Percentiles rank a stretch among this genome's conserved stretches.
These are phyloP conservation scores for Hydropsyche betteni DNA, from an alignment of 2,888 invertebrate species.

Conservation along the genomic window DNA sequence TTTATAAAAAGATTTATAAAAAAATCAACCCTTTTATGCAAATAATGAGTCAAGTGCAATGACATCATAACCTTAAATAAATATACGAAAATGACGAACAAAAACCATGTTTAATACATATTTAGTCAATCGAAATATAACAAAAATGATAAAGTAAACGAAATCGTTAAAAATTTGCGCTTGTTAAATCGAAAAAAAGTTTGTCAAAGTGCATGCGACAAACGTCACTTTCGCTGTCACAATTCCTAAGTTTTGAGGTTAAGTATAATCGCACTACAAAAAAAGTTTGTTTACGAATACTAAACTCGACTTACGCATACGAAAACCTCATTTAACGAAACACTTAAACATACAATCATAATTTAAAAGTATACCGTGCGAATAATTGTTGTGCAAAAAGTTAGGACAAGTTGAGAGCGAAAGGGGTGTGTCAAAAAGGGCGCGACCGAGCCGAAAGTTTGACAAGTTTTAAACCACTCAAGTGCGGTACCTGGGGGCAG, in stretches of 20 bases:
- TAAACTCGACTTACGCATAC: neutral
- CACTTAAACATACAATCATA: too few relatives aligned
- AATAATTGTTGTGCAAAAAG: neutral
- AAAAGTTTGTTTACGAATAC: neutral
- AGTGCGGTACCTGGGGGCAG: neutral
- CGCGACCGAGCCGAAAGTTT: neutral
- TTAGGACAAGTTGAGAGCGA: neutral
- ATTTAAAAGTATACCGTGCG: too few relatives aligned
- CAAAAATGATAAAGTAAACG: neutral
- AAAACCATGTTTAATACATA: too few relatives aligned
- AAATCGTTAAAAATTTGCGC: neutral
- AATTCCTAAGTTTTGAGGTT: neutral
- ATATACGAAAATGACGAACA: too few relatives aligned
- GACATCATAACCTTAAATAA: conserved; percentile 6
- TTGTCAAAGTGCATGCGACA: neutral
- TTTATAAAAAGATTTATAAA: too few relatives aligned
- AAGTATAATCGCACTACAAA: neutral
- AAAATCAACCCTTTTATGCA: too few relatives aligned
- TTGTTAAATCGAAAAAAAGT: neutral
- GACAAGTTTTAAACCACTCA: too few relatives aligned
- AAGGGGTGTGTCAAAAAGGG: conserved; percentile 19
- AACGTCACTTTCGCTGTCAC: conserved; percentile 16
- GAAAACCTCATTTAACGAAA: neutral
- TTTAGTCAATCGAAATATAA: neutral
- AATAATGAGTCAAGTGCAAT: neutral